Evolutionary conservation across 2,797 vertebrate species (phyloP), one percentile per base, ranked within the genome.

Genomic region (Silurus aristotelis): DNA sequence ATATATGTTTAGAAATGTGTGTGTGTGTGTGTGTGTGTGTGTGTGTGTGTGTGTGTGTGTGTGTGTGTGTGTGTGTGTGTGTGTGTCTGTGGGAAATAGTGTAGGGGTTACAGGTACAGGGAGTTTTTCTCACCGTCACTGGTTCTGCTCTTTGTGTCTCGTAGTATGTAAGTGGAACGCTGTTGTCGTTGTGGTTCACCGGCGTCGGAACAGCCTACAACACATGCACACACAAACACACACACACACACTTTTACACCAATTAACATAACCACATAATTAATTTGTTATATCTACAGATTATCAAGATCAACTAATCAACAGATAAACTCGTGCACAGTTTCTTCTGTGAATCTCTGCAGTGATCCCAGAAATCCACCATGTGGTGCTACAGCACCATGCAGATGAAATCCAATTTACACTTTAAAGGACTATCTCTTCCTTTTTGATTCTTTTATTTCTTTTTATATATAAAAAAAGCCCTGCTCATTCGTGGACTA

Each of bases 81-180:
- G 55, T 80, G 72, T 55, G n/a, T 48, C 9, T 9, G 7, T 82
- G n/a, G 81, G 64, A 71, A 20, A 72, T 31, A 55, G 43, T 52
- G 43, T 14, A 17, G 46, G 48, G 20, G 48, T 75, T 55, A 56
- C 19, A 43, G 77, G 31, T 48, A 22, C 19, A 56, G 58, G 13
- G 31, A 2, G 8, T 17, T 56, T 17, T 6, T 66, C 67, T 43
- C 52, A 96, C 95, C 84, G 94, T 95, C 87, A 94, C 90, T 1
- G 94, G 94, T 86, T 95, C 93, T 3, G 68, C 82, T 61, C 48
- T 90, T 83, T 90, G 92, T 55, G 85, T 88, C 14, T 48, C 84
- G 67, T 86, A 87, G 91, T 89, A 63, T 6, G 87, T 19, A 6
- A 72, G 89, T 15, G 80, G 89, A n/a, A 46, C 31, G n/a, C 91